Evolutionary conservation across 2,113 vertebrate genomes (phyloP), one percentile per base, ranked within the genome.

Genomic region (Eidolon helvum): DNA sequence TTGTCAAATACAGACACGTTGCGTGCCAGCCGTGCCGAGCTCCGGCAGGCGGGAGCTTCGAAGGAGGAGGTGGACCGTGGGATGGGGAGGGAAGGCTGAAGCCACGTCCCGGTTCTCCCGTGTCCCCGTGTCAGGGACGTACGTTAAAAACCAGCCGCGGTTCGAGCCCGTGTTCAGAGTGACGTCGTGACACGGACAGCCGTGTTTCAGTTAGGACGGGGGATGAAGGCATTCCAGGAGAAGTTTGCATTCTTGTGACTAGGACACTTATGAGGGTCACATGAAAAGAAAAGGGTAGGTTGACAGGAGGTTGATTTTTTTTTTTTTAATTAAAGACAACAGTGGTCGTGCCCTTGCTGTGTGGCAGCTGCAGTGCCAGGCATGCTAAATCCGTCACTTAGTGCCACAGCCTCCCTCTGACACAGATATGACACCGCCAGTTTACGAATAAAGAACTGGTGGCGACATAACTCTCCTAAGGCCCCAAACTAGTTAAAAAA

Each of bases 331-430:
- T 38, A 26, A 57, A 48, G 33, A 1, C 22, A 10, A 22, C 4
- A 9, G 0, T 12, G 7, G 12, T 5, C 3, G 0, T 48, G 8
- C 35, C 57, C 10, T 69, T 1, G 0, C 33, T 2, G 0, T 18
- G 15, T 4, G 18, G n/a, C 43, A 26, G 57, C 12, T 24, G 14
- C 5, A 0, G 38, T 1, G 40, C 74, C 35, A 12, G 26, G 33
- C 16, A 5, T n/a, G 19, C 71, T 14, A 28, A 78, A 35, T 1
- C 4, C 0, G 4, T 45, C 28, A 50, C 26, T 59, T 19, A 18
- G 1, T 0, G 18, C 35, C 63, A 35, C 2, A 22, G 0, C 53
- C 33, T 21, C 15, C 57, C 57, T 26, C 24, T 8, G 57, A 59
- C 9, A 24, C 57, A 26, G 57, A 22, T 24, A 21, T 59, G 57